Conservation (phyloP, 2,888 invertebrate genomes). For the Cheilosia soror region DNA sequence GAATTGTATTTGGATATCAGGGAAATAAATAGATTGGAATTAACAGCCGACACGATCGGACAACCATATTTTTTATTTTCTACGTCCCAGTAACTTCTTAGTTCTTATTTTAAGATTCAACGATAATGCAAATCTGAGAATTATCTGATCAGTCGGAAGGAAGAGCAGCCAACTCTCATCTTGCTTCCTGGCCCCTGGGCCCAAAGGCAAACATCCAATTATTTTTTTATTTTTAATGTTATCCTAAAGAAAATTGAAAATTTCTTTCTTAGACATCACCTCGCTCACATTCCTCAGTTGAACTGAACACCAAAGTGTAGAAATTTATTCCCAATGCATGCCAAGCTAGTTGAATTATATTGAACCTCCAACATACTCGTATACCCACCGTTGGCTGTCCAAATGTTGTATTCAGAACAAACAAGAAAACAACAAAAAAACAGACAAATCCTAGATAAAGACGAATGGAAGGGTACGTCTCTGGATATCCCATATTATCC, state of each 20-base stretch:
- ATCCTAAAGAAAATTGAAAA: constrained; percentile 18
- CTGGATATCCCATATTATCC: constrained; percentile 50
- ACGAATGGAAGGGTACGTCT: constrained; percentile 39
- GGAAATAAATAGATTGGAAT: too few species aligned
- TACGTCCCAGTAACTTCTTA: too few species aligned
- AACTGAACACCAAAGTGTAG: neutral
- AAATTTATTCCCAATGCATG: constrained; percentile 8
- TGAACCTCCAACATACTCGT: constrained; percentile 14
- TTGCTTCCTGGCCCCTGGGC: too few species aligned
- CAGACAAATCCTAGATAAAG: constrained; percentile 17
- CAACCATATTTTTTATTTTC: too few species aligned
- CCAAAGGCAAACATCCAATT: neutral
- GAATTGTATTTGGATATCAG: too few species aligned
- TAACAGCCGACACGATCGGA: too few species aligned
- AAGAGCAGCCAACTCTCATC: too few species aligned
- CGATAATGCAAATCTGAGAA: too few species aligned
- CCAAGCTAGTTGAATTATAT: constrained; percentile 25
- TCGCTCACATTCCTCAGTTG: too few species aligned
- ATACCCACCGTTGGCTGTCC: constrained; percentile 21
- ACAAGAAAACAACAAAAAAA: constrained; percentile 3
- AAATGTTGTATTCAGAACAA: constrained; percentile 28
- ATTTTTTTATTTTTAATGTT: neutral
- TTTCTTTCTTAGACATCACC: neutral
- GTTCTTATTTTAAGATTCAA: too few species aligned
- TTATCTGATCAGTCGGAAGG: too few species aligned